Base-by-base conservation (phyloP, 2,888 invertebrate species). In the Cataglyphis cursor region DNA sequence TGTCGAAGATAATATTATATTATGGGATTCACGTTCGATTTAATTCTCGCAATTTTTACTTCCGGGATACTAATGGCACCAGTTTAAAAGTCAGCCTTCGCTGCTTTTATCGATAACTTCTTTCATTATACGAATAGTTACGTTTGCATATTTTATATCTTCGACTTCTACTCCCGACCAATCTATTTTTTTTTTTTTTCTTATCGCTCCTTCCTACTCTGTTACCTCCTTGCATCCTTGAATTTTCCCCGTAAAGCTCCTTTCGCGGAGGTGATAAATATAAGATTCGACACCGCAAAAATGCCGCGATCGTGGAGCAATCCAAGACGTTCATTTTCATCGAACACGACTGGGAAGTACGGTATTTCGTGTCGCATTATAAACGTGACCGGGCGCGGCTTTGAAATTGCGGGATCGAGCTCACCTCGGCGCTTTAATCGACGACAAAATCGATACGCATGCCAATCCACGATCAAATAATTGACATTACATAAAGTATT, bases 401-500 rank as follows among this genome's bases (percentile, higher is more conserved):
- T 75, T 74, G 44, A 44, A 74, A 82, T 65, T 65, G 75, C 35
- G 24, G 51, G 57, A 75, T 75, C 82, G 78, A 24, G 24, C 54
- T 38, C 78, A 10, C 78, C 44, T 35, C 44, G 78, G 65, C 15
- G 70, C 35, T 57, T 68, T 59, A 78, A 78, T 78, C 78, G 78
- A 78, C 81, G 74, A 84, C 81, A 81, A 78, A 90, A 90, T 88
- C 90, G 86, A 90, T 90, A 85, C 81, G 88, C 81, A 59, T 84
- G 81, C 85, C 87, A 88, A 88, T 90, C 88, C 82, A 81, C 85
- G 74, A 81, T 82, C 87, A 82, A 84, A 86, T 90, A 90, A 90
- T 90, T 90, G 88, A 87, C 87, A 83, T 90, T 90, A 86, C 90
- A 87, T 90, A 85, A 90, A 90, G 87, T 87, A 90, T 90, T 88